These are phyloP conservation scores for Otolemur garnettii DNA, from an alignment of 2,113 vertebrate species.

Conservation along the genomic window DNA sequence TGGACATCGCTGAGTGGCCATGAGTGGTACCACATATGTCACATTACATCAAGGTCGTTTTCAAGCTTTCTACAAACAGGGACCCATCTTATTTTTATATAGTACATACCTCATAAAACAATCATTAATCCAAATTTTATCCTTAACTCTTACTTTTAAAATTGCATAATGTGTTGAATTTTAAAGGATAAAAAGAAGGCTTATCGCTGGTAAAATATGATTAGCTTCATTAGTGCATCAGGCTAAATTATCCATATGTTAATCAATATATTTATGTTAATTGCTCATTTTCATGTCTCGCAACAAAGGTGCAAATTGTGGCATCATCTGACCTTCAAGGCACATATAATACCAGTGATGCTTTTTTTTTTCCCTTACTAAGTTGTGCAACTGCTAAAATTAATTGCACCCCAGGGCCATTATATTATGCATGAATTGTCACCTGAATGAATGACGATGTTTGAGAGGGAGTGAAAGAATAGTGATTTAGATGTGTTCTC, in stretches of 20 bases:
- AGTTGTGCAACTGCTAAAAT: slow-evolving; percentile 83
- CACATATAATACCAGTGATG: slow-evolving; percentile 64
- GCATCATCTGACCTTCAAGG: slow-evolving; percentile 78
- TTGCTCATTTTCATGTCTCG: slow-evolving; percentile 80
- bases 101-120: background rate
- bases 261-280: slow-evolving; percentile 83
- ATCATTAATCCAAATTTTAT: slow-evolving; percentile 16
- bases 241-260: slow-evolving; percentile 83
- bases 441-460: slow-evolving; percentile 77
- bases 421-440: slow-evolving; percentile 82
- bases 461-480: slow-evolving; percentile 76
- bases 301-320: slow-evolving; percentile 84
- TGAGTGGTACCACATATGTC: background rate
- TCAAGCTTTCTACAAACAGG: background rate
- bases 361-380: slow-evolving; percentile 68
- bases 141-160: background rate
- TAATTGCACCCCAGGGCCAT: slow-evolving; percentile 83
- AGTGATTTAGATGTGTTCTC: slow-evolving; percentile 77
- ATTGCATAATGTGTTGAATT: slow-evolving; percentile 16
- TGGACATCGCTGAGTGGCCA: background rate
- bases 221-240: slow-evolving; percentile 76
- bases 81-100: background rate
- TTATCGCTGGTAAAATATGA: slow-evolving; percentile 77
- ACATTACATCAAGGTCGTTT: background rate
- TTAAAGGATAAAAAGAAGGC: slow-evolving; percentile 52